Evolutionary conservation across 2,888 invertebrate genomes (phyloP), one percentile per base, ranked within the genome.

Genomic region (Zygothrica quintamaculata): DNA sequence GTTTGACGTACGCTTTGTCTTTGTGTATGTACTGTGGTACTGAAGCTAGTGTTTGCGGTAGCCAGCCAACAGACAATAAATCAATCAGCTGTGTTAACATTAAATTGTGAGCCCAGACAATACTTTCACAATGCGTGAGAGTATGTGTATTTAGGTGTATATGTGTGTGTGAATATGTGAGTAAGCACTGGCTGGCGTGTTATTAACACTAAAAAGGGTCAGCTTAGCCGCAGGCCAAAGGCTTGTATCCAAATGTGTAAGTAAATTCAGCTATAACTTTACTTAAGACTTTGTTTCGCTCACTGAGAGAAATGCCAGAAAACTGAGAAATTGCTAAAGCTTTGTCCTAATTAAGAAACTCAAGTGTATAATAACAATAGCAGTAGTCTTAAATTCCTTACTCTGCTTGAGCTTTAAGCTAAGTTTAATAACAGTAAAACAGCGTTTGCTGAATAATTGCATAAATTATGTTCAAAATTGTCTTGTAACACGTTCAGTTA

Each of bases 81-180:
- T 81, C 80, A 81, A 81, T 81, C 80, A 81, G 86, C 88, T 87
- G 86, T 68, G 84, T 82, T 66, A 85, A 86, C 86, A 88, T 86
- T 50, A 65, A 84, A 79, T 81, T 82, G 65, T 60, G 50, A 37
- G 47, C 65, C 74, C 77, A 79, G 85, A 87, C 85, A 85, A 66
- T 68, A 55, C 64, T 46, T 39, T 13, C 47, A 57, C 37, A 52
- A 22, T 71, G 42, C 52, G 37, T 56, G 48, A n/a, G 29, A 16
- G 44, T 34, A 11, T 29, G 40, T 33, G 40, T n/a, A n/a, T n/a
- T n/a, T n/a, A n/a, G n/a, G n/a, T n/a, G n/a, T n/a, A n/a, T n/a
- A n/a, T n/a, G n/a, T 60, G 47, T 53, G 12, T 37, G 39, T 43
- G 9, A 29, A 31, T 44, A 36, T 37, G 31, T 26, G 29, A 33